These are phyloP conservation scores for Myotis pilosus DNA, from an alignment of 2,797 vertebrate genomes.

Conservation along the genomic window DNA sequence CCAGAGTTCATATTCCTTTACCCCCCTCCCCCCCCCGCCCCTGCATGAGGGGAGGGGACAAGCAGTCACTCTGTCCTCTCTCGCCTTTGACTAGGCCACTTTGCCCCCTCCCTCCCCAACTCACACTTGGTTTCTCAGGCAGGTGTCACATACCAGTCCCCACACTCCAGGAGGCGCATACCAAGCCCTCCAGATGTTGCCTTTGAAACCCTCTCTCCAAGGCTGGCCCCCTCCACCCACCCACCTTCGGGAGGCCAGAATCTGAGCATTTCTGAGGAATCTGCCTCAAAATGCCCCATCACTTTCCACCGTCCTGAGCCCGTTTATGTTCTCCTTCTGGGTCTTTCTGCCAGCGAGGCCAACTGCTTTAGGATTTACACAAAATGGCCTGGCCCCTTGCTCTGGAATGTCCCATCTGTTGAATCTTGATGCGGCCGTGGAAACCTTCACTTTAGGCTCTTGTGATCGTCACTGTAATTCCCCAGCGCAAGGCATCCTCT, in stretches of 20 bases:
- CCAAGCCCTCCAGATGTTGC: too few relatives aligned
- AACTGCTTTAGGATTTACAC: slow-evolving; percentile 36
- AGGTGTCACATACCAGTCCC: neutral
- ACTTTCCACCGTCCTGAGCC: neutral
- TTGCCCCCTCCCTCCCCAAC: too few relatives aligned
- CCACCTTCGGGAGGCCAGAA: neutral
- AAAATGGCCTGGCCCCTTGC: neutral
- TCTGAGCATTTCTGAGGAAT: neutral
- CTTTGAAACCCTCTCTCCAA: neutral
- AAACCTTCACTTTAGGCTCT: slow-evolving; percentile 46
- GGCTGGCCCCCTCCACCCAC: neutral
- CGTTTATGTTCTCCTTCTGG: neutral
- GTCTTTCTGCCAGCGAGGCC: neutral
- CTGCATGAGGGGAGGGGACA: rapidly evolving
- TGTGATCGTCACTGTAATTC: neutral
- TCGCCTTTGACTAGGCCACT: neutral
- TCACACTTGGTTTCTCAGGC: neutral
- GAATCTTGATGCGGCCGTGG: slow-evolving; percentile 7
- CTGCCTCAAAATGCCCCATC: neutral
- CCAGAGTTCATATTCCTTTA: neutral
- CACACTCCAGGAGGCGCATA: neutral
- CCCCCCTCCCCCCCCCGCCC: rapidly evolving
- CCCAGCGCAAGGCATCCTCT: neutral
- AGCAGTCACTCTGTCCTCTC: neutral
- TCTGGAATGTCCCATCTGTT: slow-evolving; percentile 63